phyloP scores from a whole-genome alignment of 2,888 invertebrate species.

The Dermolepida albohirtum region DNA sequence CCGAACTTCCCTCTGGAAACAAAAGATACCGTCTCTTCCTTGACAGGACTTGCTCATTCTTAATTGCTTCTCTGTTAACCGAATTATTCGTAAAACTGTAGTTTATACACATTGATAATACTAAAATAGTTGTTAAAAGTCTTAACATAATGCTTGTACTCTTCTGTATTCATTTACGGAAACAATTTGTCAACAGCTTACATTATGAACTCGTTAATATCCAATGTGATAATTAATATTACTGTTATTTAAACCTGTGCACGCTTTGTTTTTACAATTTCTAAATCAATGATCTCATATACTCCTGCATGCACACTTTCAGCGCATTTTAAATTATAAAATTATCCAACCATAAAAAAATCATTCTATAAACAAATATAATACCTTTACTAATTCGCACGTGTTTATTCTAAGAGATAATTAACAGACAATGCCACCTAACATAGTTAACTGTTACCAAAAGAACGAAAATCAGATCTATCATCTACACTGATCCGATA shows the following conservation, averaged over 20 bases:
- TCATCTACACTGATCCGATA: no score
- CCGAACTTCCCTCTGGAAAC: conserved; percentile 65
- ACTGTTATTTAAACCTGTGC: conserved; percentile 22
- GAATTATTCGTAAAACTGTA: neutral
- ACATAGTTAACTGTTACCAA: no score
- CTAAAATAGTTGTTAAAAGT: conserved; percentile 1
- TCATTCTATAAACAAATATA: no score
- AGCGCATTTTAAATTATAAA: no score
- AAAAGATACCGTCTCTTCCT: conserved; percentile 60
- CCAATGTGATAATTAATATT: conserved; percentile 13
- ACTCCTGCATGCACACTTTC: neutral
- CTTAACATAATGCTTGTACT: conserved; percentile 19
- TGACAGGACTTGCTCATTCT: conserved; percentile 50
- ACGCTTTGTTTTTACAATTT: conserved; percentile 9
- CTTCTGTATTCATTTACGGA: conserved; percentile 12
- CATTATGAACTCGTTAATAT: neutral
- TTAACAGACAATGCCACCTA: no score
- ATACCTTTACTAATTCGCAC: no score
- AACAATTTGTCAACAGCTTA: conserved; percentile 1
- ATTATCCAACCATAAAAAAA: no score
- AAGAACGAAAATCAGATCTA: no score
- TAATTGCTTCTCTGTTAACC: neutral
- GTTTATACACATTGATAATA: neutral
- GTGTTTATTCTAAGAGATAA: no score
- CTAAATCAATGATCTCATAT: neutral